Evolutionary conservation across 2,113 vertebrate genomes (phyloP), one percentile per base, ranked within the genome.

Genomic region (Lepisosteus oculatus): DNA sequence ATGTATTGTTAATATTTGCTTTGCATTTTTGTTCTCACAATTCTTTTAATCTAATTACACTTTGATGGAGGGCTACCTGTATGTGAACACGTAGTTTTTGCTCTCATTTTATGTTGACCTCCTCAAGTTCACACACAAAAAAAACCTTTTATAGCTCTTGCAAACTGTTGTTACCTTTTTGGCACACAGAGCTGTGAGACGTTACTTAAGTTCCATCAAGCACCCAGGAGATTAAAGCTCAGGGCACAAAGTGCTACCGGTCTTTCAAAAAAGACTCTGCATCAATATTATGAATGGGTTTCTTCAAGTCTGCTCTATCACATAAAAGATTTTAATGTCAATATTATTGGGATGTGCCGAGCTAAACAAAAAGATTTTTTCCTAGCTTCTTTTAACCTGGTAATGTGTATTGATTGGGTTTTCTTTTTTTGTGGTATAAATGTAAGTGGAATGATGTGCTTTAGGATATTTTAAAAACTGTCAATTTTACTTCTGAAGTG

Each of bases 331-430:
- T 85, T 85, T 85, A 78, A 63, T 75, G 88, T 91, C 89, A 80
- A 91, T 91, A 91, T 79, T 78, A 67, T 80, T 79, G 72, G 88
- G 85, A 89, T 91, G 86, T 77, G 74, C 86, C 83, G 79, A 79
- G 85, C 79, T 82, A 84, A 85, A 81, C 61, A 54, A 78, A 82
- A 81, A 88, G 87, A 87, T 81, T 74, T 72, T 83, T 78, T 67
- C 51, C 81, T 77, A 2, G 85, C 85, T 74, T 90, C 75, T 89
- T 88, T 90, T 81, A 88, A 89, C 85, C 79, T 76, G 75, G 89
- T 94, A 92, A 94, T 94, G 92, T 86, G 77, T 93, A 95, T 96
- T 92, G 94, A 96, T 90, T 63, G 54, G 29, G 29, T 29, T 29
- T 69, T 65, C 66, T 82, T 69, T 81, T 69, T 65, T 67, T 77